These are phyloP conservation scores for Lagria hirta DNA, from an alignment of 2,888 invertebrate species.

Conservation along the genomic window DNA sequence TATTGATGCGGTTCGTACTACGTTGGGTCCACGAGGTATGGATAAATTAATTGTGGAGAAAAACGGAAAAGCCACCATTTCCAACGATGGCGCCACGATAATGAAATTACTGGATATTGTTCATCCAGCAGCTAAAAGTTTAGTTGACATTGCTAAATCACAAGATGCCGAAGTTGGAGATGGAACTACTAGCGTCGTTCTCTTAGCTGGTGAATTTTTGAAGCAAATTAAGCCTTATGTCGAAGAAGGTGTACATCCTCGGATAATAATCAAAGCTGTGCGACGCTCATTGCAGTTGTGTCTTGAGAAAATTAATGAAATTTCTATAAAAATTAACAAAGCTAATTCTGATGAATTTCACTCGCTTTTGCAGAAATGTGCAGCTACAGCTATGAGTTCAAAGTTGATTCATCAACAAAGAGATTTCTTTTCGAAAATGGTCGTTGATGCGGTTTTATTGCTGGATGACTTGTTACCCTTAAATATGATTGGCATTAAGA, in stretches of 20 bases:
- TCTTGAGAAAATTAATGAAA: slow-evolving; percentile 76
- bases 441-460: slow-evolving; percentile 93
- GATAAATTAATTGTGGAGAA: slow-evolving; percentile 96
- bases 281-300: slow-evolving; percentile 82
- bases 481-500: slow-evolving; percentile 99
- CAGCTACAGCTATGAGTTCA: slow-evolving; percentile 94
- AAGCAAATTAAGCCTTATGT: slow-evolving; percentile 93
- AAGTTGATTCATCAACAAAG: slow-evolving; percentile 96
- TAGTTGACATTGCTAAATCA: slow-evolving; percentile 98
- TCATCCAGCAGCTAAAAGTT: slow-evolving; percentile 96
- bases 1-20: slow-evolving; percentile 95
- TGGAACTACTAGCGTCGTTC: slow-evolving; percentile 96
- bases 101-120: slow-evolving; percentile 97
- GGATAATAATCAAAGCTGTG: slow-evolving; percentile 87
- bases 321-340: slow-evolving; percentile 79
- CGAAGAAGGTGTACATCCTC: slow-evolving; percentile 96
- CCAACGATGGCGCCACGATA: slow-evolving; percentile 99
- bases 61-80: slow-evolving; percentile 91
- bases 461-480: slow-evolving; percentile 89
- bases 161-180: slow-evolving; percentile 99
- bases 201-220: slow-evolving; percentile 92
- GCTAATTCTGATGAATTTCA: slow-evolving; percentile 63
- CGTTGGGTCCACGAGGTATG: slow-evolving; percentile 98
- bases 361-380: slow-evolving; percentile 80
- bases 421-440: slow-evolving; percentile 94